phyloP scores from a whole-genome alignment of 2,888 invertebrate species.

The Labia minor region DNA sequence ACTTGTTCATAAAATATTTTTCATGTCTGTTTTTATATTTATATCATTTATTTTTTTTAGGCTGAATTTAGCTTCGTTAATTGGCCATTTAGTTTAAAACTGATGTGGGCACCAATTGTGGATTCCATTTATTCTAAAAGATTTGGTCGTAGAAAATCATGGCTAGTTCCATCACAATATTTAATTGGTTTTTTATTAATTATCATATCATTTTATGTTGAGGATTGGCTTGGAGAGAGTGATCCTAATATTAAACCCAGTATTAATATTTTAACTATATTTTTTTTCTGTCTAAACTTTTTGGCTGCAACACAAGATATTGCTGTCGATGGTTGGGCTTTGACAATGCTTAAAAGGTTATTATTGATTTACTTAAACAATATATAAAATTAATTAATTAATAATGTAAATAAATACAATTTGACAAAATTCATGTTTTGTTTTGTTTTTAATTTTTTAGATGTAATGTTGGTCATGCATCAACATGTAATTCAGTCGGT shows the following conservation, averaged over 20 bases:
- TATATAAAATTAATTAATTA: slow-evolving; percentile 14
- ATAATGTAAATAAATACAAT: slow-evolving; percentile 14
- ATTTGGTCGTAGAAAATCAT: slow-evolving; percentile 89
- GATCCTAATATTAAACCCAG: slow-evolving; percentile 44
- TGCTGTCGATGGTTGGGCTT: slow-evolving; percentile 98
- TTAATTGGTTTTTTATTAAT: slow-evolving; percentile 84
- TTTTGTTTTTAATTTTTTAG: slow-evolving; percentile 40
- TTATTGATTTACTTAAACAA: slow-evolving; percentile 16
- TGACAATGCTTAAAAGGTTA: slow-evolving; percentile 92
- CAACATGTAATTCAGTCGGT: slow-evolving; percentile 96
- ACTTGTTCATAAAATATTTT: background rate
- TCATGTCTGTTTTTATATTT: slow-evolving; percentile 9
- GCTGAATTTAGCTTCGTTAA: slow-evolving; percentile 86
- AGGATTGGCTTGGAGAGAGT: slow-evolving; percentile 64
- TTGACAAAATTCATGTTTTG: too few relatives aligned
- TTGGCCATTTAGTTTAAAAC: slow-evolving; percentile 86
- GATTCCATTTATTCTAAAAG: slow-evolving; percentile 75
- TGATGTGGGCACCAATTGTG: slow-evolving; percentile 97
- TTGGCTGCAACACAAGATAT: slow-evolving; percentile 99
- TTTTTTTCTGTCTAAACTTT: slow-evolving; percentile 88
- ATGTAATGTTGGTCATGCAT: slow-evolving; percentile 93
- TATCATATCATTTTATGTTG: slow-evolving; percentile 62
- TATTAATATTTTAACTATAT: slow-evolving; percentile 63
- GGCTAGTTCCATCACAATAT: slow-evolving; percentile 91
- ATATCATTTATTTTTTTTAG: slow-evolving; percentile 40